Percentiles rank a stretch among this genome's conserved stretches.
phyloP scores from a whole-genome alignment of 37 sponge, comb jelly and placozoan genomes.

The Trichoplax adhaerens region DNA sequence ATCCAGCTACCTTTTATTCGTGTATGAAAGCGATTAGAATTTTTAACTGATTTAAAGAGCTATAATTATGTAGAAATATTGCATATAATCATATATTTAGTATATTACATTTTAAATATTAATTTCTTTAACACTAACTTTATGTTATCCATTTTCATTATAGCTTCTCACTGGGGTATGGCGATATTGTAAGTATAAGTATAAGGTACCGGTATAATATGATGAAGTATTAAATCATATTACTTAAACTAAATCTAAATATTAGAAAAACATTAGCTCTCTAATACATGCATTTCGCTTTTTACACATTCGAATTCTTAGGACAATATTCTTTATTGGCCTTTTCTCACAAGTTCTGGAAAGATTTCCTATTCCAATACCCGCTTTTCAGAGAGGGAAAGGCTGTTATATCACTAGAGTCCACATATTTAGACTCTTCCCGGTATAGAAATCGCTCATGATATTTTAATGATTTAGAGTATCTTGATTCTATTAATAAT shows the following conservation, averaged over 20 bases:
- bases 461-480: too few relatives aligned
- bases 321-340: slow-evolving; percentile 1
- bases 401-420: not conserved
- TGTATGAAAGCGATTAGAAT: not conserved
- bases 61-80: too few relatives aligned
- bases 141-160: too few relatives aligned
- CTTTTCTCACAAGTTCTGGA: not conserved
- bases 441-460: not conserved
- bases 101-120: too few relatives aligned
- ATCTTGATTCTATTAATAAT: too few relatives aligned
- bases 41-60: too few relatives aligned
- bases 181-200: slow-evolving; percentile 1
- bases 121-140: too few relatives aligned
- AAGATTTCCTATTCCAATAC: not conserved
- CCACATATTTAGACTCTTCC: not conserved
- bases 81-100: too few relatives aligned
- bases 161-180: slow-evolving; percentile 2
- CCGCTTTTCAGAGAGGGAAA: not conserved
- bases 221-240: too few relatives aligned
- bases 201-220: not conserved
- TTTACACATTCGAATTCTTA: not conserved
- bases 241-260: too few relatives aligned
- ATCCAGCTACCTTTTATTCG: not conserved
- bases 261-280: not conserved
- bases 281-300: not conserved